Conservation (phyloP, 2,888 invertebrate species). For the Patella caerulea region DNA sequence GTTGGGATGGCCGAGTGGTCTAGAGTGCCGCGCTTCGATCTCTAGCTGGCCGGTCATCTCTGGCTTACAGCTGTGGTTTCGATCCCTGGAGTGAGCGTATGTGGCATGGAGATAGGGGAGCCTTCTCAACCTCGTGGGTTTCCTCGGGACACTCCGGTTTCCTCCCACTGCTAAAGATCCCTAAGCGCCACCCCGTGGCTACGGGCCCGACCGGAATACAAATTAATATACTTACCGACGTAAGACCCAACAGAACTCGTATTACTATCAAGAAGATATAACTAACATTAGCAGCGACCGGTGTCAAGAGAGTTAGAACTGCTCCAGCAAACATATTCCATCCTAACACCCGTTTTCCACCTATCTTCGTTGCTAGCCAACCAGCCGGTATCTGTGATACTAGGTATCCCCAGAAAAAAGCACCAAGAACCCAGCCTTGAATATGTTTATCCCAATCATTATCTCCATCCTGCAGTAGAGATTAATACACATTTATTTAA, state of each 20-base stretch:
- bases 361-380: constrained; percentile 63
- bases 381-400: constrained; percentile 62
- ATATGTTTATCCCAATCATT: constrained; percentile 56
- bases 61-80: too few relatives aligned
- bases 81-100: too few relatives aligned
- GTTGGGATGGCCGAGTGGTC: too few relatives aligned
- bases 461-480: constrained; percentile 50
- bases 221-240: constrained; percentile 49
- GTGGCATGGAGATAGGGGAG: too few relatives aligned
- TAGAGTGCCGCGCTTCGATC: too few relatives aligned
- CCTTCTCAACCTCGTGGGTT: too few relatives aligned
- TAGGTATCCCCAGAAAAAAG: constrained; percentile 66
- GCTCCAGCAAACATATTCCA: constrained; percentile 57
- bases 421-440: constrained; percentile 60
- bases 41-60: too few relatives aligned
- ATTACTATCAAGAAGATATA: constrained; percentile 54
- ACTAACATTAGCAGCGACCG: constrained; percentile 54
- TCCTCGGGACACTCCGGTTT: too few relatives aligned
- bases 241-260: constrained; percentile 53
- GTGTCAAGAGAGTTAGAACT: constrained; percentile 58
- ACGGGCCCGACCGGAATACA: not conserved
- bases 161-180: too few relatives aligned
- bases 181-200: too few relatives aligned
- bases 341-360: constrained; percentile 62
- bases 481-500: too few relatives aligned